Conservation (phyloP, 2,888 invertebrate genomes). For the Lepidocyrtinus sp. region DNA sequence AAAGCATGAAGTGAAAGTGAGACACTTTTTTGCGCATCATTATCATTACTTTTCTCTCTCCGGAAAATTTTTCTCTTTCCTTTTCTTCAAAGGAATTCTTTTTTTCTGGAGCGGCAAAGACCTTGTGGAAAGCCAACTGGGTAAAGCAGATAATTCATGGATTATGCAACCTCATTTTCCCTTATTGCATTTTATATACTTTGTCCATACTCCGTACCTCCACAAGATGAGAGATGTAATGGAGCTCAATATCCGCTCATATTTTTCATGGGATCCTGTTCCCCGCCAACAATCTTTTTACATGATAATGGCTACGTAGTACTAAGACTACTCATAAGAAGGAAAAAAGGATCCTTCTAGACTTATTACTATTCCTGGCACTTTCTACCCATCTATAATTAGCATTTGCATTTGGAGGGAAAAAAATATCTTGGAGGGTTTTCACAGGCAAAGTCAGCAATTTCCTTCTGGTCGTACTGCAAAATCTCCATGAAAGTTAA, state of each 20-base stretch:
- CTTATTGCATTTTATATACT: conserved; percentile 47
- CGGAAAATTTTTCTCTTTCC: too few species aligned
- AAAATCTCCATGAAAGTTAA: too few species aligned
- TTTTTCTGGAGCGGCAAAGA: conserved; percentile 32
- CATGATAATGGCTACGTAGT: too few species aligned
- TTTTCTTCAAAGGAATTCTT: not conserved
- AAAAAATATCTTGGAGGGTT: conserved; percentile 43
- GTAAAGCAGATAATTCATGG: conserved; percentile 55
- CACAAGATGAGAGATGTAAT: conserved; percentile 30
- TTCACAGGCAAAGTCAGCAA: too few species aligned
- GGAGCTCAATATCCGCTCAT: not conserved
- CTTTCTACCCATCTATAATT: conserved; percentile 50
- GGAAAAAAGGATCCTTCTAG: conserved; percentile 26
- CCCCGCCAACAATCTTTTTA: too few species aligned
- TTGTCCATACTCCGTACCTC: conserved; percentile 16
- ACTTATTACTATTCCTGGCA: conserved; percentile 55
- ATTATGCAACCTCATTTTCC: conserved; percentile 56
- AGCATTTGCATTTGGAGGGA: conserved; percentile 51
- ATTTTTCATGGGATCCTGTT: too few species aligned
- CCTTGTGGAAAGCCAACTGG: conserved; percentile 54
- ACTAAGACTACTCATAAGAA: too few species aligned
- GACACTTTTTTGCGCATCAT: too few species aligned
- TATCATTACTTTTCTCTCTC: too few species aligned
- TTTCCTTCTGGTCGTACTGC: too few species aligned
- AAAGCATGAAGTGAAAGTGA: too few species aligned